These are phyloP conservation scores for Antennarius striatus DNA, from an alignment of 2,113 vertebrate genomes.

Conservation along the genomic window DNA sequence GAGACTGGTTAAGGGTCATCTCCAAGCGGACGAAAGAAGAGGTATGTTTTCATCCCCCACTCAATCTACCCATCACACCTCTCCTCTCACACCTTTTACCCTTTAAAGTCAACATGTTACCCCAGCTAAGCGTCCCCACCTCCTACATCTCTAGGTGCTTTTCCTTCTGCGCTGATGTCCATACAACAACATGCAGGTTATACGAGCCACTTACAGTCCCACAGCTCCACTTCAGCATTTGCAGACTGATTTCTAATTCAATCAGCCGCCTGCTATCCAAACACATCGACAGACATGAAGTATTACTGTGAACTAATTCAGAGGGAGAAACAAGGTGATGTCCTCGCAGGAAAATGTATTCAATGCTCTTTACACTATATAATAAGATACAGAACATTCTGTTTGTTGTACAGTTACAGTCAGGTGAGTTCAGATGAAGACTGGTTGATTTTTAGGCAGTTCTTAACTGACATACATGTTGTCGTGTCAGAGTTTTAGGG, in stretches of 20 bases:
- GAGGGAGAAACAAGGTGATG: slow-evolving; percentile 18
- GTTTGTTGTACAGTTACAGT: too few relatives aligned
- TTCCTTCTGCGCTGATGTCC: neutral
- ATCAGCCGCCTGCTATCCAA: slow-evolving; percentile 37
- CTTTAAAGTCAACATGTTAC: too few relatives aligned
- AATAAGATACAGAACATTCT: too few relatives aligned
- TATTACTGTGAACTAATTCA: slow-evolving; percentile 44
- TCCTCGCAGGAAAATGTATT: slow-evolving; percentile 8
- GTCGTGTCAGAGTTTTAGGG: neutral
- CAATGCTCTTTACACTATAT: neutral
- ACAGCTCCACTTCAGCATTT: slow-evolving; percentile 40
- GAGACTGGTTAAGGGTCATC: slow-evolving; percentile 92
- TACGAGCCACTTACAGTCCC: neutral
- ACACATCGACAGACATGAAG: slow-evolving; percentile 30
- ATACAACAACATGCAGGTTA: slow-evolving; percentile 5
- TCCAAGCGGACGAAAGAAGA: slow-evolving; percentile 96
- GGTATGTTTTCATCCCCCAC: slow-evolving; percentile 73
- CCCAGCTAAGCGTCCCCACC: neutral
- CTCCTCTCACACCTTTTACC: too few relatives aligned
- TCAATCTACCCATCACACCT: neutral
- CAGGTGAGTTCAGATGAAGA: too few relatives aligned
- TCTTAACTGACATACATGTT: neutral
- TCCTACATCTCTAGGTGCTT: neutral
- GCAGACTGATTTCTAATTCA: slow-evolving; percentile 55
- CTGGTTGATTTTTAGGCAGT: neutral